A percentile compares a stretch with the other conserved stretches of the same genome.
phyloP scores from a whole-genome alignment of 2,888 invertebrate species.

The Habrosyne pyritoides region DNA sequence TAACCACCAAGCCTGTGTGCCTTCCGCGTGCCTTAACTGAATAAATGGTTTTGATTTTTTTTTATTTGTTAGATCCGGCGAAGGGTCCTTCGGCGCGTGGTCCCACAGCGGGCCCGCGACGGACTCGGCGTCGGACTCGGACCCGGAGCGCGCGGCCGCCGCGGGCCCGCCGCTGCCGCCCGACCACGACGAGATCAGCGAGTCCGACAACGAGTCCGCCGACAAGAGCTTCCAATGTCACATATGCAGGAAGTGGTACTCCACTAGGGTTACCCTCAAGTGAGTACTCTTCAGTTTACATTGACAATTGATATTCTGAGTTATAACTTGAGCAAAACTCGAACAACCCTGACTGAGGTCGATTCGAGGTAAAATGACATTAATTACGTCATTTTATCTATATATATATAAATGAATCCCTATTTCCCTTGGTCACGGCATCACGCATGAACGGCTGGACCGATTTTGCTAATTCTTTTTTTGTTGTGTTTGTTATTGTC shows the following conservation, averaged over 20 bases:
- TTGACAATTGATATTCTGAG: too few relatives aligned
- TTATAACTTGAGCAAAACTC: too few relatives aligned
- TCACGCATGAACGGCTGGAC: too few relatives aligned
- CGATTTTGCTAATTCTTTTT: too few relatives aligned
- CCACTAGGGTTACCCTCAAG: slow-evolving; percentile 76
- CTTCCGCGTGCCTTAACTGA: too few relatives aligned
- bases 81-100: slow-evolving; percentile 62
- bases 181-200: slow-evolving; percentile 67
- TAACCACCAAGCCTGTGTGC: too few relatives aligned
- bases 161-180: slow-evolving; percentile 31
- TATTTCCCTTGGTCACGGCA: too few relatives aligned
- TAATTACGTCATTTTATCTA: too few relatives aligned
- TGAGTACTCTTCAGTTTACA: slow-evolving; percentile 42
- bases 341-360: too few relatives aligned
- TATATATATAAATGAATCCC: too few relatives aligned
- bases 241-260: slow-evolving; percentile 78
- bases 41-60: neutral
- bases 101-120: slow-evolving; percentile 55
- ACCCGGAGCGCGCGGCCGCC: slow-evolving; percentile 46
- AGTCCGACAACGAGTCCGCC: slow-evolving; percentile 73
- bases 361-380: too few relatives aligned
- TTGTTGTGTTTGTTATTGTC: too few relatives aligned
- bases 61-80: slow-evolving; percentile 5
- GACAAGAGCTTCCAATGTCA: slow-evolving; percentile 80
- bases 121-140: slow-evolving; percentile 54